A percentile compares a stretch with the other conserved stretches of the same genome.
These are phyloP conservation scores for Cavia porcellus DNA, from an alignment of 2,113 vertebrate genomes.

Conservation along the genomic window DNA sequence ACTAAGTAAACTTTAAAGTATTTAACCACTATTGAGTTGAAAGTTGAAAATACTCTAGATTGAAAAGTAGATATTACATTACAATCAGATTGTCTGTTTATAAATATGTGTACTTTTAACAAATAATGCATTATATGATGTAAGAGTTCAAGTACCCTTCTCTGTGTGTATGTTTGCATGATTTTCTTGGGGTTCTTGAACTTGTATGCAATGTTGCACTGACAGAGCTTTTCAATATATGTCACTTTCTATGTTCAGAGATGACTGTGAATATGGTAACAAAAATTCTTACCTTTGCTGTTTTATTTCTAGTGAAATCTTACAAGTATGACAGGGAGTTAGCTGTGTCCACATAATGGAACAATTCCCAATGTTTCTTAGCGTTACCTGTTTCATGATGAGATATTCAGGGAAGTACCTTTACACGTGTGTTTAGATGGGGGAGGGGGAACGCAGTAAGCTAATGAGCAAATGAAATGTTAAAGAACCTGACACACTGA, in stretches of 20 bases:
- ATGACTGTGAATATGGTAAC: constrained; percentile 17
- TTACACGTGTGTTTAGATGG: neutral
- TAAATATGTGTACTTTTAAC: constrained; percentile 78
- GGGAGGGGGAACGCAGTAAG: neutral
- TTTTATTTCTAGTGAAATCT: constrained; percentile 9
- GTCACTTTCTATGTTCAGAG: constrained; percentile 20
- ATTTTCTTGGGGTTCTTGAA: constrained; percentile 58
- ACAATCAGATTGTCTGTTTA: constrained; percentile 74
- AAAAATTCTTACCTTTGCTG: neutral
- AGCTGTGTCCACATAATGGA: neutral
- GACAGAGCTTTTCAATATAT: neutral
- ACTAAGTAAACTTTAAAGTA: neutral
- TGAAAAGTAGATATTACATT: constrained; percentile 39
- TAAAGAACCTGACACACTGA: neutral
- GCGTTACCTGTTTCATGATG: neutral
- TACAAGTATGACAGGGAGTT: neutral
- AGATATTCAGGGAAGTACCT: neutral
- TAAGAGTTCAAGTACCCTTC: constrained; percentile 62
- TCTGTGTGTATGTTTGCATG: constrained; percentile 33
- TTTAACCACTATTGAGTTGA: constrained; percentile 9
- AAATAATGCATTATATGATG: constrained; percentile 48
- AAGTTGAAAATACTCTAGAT: constrained; percentile 68
- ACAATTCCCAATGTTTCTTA: neutral
- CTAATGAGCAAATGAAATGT: neutral
- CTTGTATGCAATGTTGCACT: constrained; percentile 58